Base-by-base conservation (phyloP, 2,888 invertebrate genomes). In the Nomada hirtipes region DNA sequence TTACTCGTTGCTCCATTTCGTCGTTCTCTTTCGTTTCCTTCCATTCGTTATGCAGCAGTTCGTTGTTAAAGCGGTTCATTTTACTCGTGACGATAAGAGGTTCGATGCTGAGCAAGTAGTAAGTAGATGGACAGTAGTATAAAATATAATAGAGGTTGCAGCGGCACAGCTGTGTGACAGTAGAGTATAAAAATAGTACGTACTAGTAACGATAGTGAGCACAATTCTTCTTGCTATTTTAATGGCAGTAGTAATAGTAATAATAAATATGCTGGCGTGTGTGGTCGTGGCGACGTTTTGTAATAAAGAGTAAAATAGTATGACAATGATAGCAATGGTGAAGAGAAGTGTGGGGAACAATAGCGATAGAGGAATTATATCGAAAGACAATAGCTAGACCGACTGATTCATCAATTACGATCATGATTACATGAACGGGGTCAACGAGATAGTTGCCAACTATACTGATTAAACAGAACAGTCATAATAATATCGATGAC, bases 141-240 rank as follows among this genome's bases (percentile, higher is more conserved):
- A 79, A 61, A 76, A 78, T 84, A 47, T 13, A 20, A 79, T 44
- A 87, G 79, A 87, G 59, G 83, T 81, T 83, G 87, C 79, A 86
- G 87, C 89, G 82, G 89, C 88, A 59, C 59, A 86, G 86, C 89
- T 88, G 86, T 87, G 86, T 85, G 86, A 89, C 67, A 82, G 78
- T 86, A 82, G 76, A 70, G 26, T 61, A 20, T 55, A 60, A 44
- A 47, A 55, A 63, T 36, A 20, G 42, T 59, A 70, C 47, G 26
- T 15, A 80, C 72, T 36, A 71, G 78, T 68, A 79, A 77, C 50
- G 53, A 63, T 67, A 76, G 64, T 60, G 76, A 71, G 78, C 78
- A 72, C 4, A 18, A 18, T 7, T 23, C 29, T 11, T 61, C 47
- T 76, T 61, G 70, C 73, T 81, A 74, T 60, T 44, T 53, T 61